Conservation (phyloP, 1,140 invertebrate genomes). For the Pachypsylla venusta region DNA sequence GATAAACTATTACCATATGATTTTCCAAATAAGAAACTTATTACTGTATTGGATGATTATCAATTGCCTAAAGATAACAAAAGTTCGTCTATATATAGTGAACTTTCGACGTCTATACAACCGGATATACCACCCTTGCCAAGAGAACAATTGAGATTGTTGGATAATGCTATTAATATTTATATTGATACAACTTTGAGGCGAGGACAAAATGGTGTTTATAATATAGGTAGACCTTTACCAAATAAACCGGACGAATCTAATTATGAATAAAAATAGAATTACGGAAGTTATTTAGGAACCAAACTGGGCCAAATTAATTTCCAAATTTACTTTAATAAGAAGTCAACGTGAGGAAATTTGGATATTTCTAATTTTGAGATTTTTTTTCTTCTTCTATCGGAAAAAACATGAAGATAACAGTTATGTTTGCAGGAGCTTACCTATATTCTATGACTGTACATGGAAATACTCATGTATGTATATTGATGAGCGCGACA, state of each 20-base stretch:
- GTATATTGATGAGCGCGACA: too few relatives aligned
- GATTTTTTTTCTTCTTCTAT: too few relatives aligned
- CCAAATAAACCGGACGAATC: background rate
- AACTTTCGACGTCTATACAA: constrained; percentile 7
- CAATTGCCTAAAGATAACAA: constrained; percentile 5
- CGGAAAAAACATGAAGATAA: too few relatives aligned
- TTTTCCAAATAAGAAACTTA: constrained; percentile 12
- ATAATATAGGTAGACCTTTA: background rate
- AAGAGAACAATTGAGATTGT: constrained; percentile 7
- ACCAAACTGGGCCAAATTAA: too few relatives aligned
- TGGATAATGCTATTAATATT: constrained; percentile 3
- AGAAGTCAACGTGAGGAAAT: too few relatives aligned
- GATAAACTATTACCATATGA: constrained; percentile 37
- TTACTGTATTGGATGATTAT: background rate
- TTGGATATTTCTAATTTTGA: too few relatives aligned
- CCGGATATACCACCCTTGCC: constrained; percentile 10
- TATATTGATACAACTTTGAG: background rate
- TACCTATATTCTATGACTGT: too few relatives aligned
- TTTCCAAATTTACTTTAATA: too few relatives aligned
- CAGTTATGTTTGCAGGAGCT: too few relatives aligned
- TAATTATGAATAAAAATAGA: too few relatives aligned
- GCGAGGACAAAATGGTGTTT: background rate
- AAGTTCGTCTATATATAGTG: background rate
- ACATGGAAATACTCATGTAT: too few relatives aligned
- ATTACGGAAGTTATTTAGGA: too few relatives aligned